Evolutionary conservation across 2,797 vertebrate species (phyloP), one percentile per base, ranked within the genome.

Genomic region (Malacoctenus gilli): DNA sequence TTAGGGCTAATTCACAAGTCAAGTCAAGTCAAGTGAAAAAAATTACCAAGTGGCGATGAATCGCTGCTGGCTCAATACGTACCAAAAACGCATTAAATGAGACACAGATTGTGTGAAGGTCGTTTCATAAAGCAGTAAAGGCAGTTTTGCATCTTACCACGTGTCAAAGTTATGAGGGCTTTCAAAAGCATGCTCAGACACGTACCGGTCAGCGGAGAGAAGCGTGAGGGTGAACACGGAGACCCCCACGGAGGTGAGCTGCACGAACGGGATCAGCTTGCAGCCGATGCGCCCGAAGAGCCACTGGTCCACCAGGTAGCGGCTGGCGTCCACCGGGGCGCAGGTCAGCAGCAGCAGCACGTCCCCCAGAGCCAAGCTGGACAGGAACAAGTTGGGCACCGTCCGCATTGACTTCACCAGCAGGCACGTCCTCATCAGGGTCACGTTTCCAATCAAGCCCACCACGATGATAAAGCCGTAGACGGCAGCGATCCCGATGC

Each of bases 191-290:
- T n/a, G n/a, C n/a, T 22, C 53, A 25, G 35, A 14, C 15, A 7
- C 1, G 47, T 92, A 98, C 96, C 96, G 94, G 91, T 98, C 96
- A 48, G 95, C 95, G 0, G 95, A 95, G 55, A 98, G 92, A 14
- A 94, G 95, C 0, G 94, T 97, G 47, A 98, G 94, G 0, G 96
- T 98, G 74, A 98, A 98, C 75, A 98, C 96, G 10, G 96, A 98
- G 48, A 98, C 95, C 53, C 96, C 96, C 14, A 98, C 95, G 0
- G 96, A 98, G 25, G 94, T 97, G 18, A 98, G 93, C 84, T 98
- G 96, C 72, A 98, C 95, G 80, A 96, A 96, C 44, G 96, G 93
- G 55, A 98, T 96, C 64, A 98, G 90, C 82, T 98, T 98, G 88
- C 96, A 98, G 10, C 96, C 96, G 2, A 93, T 82, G 55, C 95